Conservation (phyloP, 1,140 invertebrate species). For the Apocrypta bakeri region DNA sequence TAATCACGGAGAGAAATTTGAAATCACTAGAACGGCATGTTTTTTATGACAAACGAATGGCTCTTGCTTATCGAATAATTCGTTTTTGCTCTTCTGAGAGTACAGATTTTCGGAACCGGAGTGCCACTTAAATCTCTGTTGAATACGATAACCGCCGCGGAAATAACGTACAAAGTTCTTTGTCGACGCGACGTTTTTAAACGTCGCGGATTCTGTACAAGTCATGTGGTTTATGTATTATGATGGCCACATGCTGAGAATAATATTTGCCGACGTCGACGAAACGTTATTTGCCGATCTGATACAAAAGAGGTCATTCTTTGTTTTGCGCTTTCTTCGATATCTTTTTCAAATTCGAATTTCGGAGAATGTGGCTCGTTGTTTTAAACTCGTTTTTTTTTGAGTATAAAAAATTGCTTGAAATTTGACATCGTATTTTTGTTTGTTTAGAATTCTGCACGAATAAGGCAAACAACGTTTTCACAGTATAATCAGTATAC, state of each 20-base stretch:
- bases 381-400: not conserved
- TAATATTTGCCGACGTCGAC: not conserved
- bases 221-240: no score
- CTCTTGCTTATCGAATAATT: not conserved
- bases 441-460: no score
- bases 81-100: not conserved
- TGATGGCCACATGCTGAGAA: not conserved
- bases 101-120: no score
- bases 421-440: no score
- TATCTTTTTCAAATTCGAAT: no score
- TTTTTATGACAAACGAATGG: not conserved
- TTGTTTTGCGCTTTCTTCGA: not conserved
- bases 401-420: not conserved
- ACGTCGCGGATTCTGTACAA: not conserved
- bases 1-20: not conserved
- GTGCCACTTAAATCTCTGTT: not conserved
- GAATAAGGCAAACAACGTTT: no score
- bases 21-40: not conserved
- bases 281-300: not conserved
- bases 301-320: not conserved
- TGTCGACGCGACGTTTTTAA: not conserved
- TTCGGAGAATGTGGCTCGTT: not conserved
- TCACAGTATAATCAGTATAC: no score
- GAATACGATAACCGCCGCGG: not conserved
- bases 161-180: not conserved